A percentile compares a stretch with the other conserved stretches of the same genome.
phyloP scores from a whole-genome alignment of 2,797 vertebrate genomes.

The Tarsius wallacei region DNA sequence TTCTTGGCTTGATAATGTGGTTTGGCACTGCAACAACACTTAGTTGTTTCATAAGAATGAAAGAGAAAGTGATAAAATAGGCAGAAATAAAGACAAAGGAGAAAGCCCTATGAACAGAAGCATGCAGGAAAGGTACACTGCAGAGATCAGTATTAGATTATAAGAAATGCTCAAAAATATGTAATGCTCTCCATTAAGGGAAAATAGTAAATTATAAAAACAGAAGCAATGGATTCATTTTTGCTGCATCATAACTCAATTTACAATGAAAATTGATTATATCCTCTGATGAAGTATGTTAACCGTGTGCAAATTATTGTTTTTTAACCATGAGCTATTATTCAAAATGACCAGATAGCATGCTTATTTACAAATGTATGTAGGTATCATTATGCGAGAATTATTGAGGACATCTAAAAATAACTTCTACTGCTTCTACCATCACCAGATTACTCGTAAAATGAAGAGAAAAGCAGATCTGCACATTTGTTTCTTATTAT shows the following conservation, averaged over 20 bases:
- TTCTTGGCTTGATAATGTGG: neutral
- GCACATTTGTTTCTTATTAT: slow-evolving; percentile 80
- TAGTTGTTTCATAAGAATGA: neutral
- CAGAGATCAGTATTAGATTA: neutral
- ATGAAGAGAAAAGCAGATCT: slow-evolving; percentile 73
- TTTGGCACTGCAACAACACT: neutral
- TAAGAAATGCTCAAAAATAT: slow-evolving; percentile 1
- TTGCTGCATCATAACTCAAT: neutral
- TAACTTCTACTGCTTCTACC: slow-evolving; percentile 65
- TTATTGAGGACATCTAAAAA: slow-evolving; percentile 61
- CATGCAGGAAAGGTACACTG: fast-evolving
- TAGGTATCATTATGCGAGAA: slow-evolving; percentile 12
- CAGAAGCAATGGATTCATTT: neutral
- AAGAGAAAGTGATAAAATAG: neutral
- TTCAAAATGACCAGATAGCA: slow-evolving; percentile 54
- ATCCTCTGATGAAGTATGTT: neutral
- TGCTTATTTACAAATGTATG: slow-evolving; percentile 50
- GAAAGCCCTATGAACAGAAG: fast-evolving
- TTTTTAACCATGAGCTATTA: neutral
- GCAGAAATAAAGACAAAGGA: neutral
- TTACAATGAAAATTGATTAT: slow-evolving; percentile 8
- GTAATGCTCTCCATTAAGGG: neutral
- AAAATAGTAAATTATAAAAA: slow-evolving; percentile 61
- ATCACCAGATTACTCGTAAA: slow-evolving; percentile 39
- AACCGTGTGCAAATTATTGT: slow-evolving; percentile 57